These are phyloP conservation scores for Leptura quadrifasciata DNA, from an alignment of 2,888 invertebrate genomes.

Conservation along the genomic window DNA sequence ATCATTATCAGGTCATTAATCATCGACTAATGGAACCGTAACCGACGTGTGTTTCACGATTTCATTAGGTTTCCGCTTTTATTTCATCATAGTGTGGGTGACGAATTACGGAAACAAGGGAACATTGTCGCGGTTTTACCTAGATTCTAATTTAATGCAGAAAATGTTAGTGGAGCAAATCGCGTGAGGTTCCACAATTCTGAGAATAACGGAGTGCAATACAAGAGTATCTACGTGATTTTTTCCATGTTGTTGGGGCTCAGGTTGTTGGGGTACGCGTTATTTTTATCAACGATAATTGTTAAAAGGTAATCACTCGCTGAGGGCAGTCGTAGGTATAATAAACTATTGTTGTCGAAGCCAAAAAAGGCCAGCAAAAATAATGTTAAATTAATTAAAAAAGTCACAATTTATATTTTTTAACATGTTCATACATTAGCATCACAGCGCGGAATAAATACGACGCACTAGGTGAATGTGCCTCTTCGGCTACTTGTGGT, in stretches of 20 bases:
- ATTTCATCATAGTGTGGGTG: slow-evolving; percentile 28
- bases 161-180: background rate
- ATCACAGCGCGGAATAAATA: too few relatives aligned
- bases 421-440: too few relatives aligned
- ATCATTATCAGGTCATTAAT: slow-evolving; percentile 17
- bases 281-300: too few relatives aligned
- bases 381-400: too few relatives aligned
- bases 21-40: slow-evolving; percentile 2
- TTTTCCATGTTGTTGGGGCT: background rate
- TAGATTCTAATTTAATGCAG: slow-evolving; percentile 11
- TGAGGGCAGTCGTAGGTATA: too few relatives aligned
- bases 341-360: too few relatives aligned
- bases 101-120: background rate
- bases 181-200: background rate
- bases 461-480: too few relatives aligned
- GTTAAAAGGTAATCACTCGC: too few relatives aligned
- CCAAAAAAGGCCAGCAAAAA: too few relatives aligned
- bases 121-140: slow-evolving; percentile 22
- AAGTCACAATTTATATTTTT: too few relatives aligned
- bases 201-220: background rate
- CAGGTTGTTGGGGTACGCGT: too few relatives aligned
- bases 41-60: slow-evolving; percentile 20
- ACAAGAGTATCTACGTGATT: background rate
- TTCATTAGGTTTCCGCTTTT: background rate
- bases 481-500: too few relatives aligned